Base-by-base conservation (phyloP, 2,888 invertebrate species). In the Melinopterus prodromus region DNA sequence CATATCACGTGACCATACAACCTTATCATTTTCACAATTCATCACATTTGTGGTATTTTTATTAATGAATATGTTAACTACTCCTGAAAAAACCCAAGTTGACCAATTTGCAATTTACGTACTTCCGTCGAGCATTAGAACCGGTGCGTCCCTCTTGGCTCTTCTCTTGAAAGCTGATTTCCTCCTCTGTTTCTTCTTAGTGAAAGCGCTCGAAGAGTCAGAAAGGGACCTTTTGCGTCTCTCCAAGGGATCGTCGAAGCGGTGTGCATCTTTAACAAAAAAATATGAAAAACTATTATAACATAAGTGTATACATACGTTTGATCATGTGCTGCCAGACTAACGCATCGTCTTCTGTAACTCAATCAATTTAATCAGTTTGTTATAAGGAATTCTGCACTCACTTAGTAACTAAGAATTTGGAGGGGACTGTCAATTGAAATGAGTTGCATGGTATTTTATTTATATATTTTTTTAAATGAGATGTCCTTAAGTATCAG, bases 321-420 rank as follows among this genome's bases (percentile, higher is more conserved):
- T 74, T 16, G 37, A 36, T 36, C 74, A 74, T 74, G 35, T 74
- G 74, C 37, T 74, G 74, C 74, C 74, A 74, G 37, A 74, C 35
- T 26, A 35, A n/a, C n/a, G 35, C 37, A 74, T 74, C 74, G 35
- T 74, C 74, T n/a, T 74, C 74, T 74, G 26, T 15, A 71, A 71
- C 1, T 71, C 6, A 71, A 71, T 26, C 26, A 26, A 26, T 26
- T 26, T 26, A 26, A 26, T 26, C 26, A 26, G 26, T 26, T 26
- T 26, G 3, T 26, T 26, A 26, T 26, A 26, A 26, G 26, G 26
- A 2, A 2, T 26, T 26, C 26, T 26, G 26, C 26, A 26, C 26
- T 26, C 1, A 26, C 26, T 26, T 26, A 26, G 26, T 26, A 26
- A 26, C 26, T 26, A 26, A 26, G 26, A 26, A 26, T 26, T 26